Base-by-base conservation (phyloP, 2,888 invertebrate species). In the Hesperia comma region DNA sequence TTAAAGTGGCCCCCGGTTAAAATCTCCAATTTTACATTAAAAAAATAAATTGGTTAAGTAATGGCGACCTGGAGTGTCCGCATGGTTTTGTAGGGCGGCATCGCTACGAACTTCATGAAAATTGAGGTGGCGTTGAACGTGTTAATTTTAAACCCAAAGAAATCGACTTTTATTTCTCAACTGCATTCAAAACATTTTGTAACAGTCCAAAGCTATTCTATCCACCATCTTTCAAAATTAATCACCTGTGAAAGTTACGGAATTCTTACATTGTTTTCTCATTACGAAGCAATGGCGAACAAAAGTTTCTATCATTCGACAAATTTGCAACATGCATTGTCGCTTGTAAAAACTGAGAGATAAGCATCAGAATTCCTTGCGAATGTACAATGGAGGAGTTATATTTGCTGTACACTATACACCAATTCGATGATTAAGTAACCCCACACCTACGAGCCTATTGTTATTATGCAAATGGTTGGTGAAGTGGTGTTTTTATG, bases 221-320 rank as follows among this genome's bases (percentile, higher is more conserved):
- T 4, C 19, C 19, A 3, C 19, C 19, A 49, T 49, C 8, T 51
- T 57, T 63, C 63, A 51, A 63, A 66, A 56, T 70, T 68, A 71
- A 70, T 69, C 67, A 70, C 68, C 64, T 46, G 63, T 51, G 26
- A 56, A 63, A 51, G 56, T 63, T 56, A 54, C 41, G 63, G 69
- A 71, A 62, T 43, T 41, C 33, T 61, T 6, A 61, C 68, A 68
- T 71, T 72, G 69, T 72, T 61, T 61, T 58, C 51, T 63, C 62
- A 53, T 60, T 63, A 69, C n/a, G 14, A 43, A 57, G 55, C 63
- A 63, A 63, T 56, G 55, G 26, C 8, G 15, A 41, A 57, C 15
- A 40, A 55, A 33, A 33, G 43, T 33, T n/a, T 37, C 8, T 14
- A 56, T 15, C 12, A 17, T 21, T 21, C 17, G 40, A 33, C 32